Conservation (phyloP, 1,140 invertebrate species). For the Ptiloglossa arizonensis region DNA sequence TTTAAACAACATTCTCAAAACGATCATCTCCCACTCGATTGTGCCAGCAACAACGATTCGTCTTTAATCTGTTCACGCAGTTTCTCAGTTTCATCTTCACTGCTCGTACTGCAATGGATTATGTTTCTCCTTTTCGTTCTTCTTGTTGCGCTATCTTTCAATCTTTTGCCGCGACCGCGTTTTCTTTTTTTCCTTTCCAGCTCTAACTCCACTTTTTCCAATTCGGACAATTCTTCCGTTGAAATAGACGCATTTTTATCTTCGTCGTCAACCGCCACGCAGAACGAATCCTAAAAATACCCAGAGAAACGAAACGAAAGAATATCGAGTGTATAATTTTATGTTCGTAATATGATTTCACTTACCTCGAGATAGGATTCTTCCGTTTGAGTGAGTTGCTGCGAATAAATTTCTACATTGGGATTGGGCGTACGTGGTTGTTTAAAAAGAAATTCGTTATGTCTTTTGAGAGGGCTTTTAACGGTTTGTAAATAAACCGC, state of each 20-base stretch:
- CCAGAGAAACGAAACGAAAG: no score
- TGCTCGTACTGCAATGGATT: slow-evolving; percentile 53
- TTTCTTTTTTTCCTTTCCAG: slow-evolving; percentile 51
- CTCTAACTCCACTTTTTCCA: slow-evolving; percentile 51
- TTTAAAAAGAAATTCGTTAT: slow-evolving; percentile 65
- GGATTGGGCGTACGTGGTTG: slow-evolving; percentile 45
- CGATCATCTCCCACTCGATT: neutral
- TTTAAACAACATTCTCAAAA: neutral
- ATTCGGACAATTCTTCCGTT: neutral
- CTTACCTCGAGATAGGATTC: slow-evolving; percentile 75
- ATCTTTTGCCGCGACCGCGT: slow-evolving; percentile 2
- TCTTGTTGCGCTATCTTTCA: neutral
- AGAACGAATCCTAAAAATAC: slow-evolving; percentile 72
- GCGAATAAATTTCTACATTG: slow-evolving; percentile 71
- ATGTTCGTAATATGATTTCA: neutral
- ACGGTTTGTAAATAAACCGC: slow-evolving; percentile 84
- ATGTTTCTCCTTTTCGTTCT: slow-evolving; percentile 33
- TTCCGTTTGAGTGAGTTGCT: slow-evolving; percentile 54
- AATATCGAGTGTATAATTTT: neutral
- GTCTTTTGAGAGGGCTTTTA: slow-evolving; percentile 70
- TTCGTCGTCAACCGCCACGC: slow-evolving; percentile 52
- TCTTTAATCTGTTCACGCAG: slow-evolving; percentile 59
- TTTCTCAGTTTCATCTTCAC: slow-evolving; percentile 69
- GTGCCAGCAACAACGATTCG: slow-evolving; percentile 23
- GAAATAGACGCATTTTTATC: neutral